Conservation (phyloP, 2,888 invertebrate species). For the Hydrotaea diabolus region DNA sequence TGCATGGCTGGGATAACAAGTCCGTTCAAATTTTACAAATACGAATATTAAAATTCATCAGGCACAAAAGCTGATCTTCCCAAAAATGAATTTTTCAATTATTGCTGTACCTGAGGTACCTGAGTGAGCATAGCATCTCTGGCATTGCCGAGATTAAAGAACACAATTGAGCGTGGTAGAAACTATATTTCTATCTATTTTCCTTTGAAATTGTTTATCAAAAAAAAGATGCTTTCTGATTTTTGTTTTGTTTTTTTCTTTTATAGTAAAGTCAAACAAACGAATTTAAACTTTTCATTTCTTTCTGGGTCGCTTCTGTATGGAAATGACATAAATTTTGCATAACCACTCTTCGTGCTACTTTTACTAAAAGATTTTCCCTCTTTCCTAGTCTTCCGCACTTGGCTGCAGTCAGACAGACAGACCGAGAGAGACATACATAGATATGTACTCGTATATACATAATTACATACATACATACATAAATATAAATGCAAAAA, state of each 20-base stretch:
- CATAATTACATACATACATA: background rate
- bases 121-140: too few species aligned
- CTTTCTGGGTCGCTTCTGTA: slow-evolving; percentile 15
- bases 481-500: slow-evolving; percentile 37
- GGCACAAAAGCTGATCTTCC: too few species aligned
- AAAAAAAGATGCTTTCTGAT: background rate
- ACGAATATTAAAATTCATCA: too few species aligned
- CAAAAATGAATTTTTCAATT: too few species aligned
- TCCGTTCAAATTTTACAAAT: too few species aligned
- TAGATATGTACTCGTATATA: background rate
- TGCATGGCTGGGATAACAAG: too few species aligned
- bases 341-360: slow-evolving; percentile 26
- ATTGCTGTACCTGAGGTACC: too few species aligned
- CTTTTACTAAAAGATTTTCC: slow-evolving; percentile 20
- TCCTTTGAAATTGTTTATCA: background rate
- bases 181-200: too few species aligned
- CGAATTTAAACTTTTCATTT: slow-evolving; percentile 14
- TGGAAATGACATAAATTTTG: slow-evolving; percentile 25
- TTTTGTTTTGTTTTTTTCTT: background rate
- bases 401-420: background rate
- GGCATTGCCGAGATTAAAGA: too few species aligned
- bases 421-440: background rate
- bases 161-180: too few species aligned
- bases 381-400: background rate
- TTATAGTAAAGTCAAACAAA: background rate